Conservation (phyloP, 2,888 invertebrate genomes). For the Acanthococcus lagerstroemiae region DNA sequence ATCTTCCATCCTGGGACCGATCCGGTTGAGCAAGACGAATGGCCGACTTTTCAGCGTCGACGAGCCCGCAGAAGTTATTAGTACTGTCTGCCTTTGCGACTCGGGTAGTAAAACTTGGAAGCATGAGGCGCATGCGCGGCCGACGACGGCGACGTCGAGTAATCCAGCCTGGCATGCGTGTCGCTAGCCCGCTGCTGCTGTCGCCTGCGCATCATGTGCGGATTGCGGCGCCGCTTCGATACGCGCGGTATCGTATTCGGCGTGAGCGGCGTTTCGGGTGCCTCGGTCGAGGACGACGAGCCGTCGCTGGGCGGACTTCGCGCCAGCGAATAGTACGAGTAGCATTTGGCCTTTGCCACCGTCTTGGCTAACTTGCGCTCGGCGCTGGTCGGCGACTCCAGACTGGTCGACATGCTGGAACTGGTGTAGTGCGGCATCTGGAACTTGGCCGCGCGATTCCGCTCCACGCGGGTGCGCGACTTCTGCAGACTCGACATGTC, state of each 20-base stretch:
- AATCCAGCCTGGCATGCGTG: not conserved
- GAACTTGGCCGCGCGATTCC: conserved; percentile 15
- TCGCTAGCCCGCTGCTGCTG: conserved; percentile 11
- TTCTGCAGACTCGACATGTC: not conserved
- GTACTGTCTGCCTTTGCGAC: conserved; percentile 8
- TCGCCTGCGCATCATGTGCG: conserved; percentile 32
- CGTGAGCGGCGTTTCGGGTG: conserved; percentile 37
- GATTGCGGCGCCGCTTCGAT: conserved; percentile 37
- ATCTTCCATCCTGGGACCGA: too few relatives aligned
- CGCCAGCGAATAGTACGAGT: conserved; percentile 40
- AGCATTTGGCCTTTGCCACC: conserved; percentile 38
- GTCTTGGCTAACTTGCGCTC: conserved; percentile 33
- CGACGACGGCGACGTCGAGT: conserved; percentile 9
- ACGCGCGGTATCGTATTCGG: conserved; percentile 39
- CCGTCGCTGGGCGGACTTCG: conserved; percentile 40
- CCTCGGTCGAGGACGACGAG: conserved; percentile 38
- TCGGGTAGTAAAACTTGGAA: conserved; percentile 5
- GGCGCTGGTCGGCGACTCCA: conserved; percentile 26
- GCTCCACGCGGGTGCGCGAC: conserved; percentile 4
- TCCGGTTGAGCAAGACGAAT: too few relatives aligned
- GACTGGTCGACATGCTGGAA: conserved; percentile 26
- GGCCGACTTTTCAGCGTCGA: too few relatives aligned
- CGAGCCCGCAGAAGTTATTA: too few relatives aligned
- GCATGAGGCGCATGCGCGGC: conserved; percentile 1
- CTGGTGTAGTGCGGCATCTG: conserved; percentile 23